These are phyloP conservation scores for Leptopilina drosophilae DNA, from an alignment of 2,888 invertebrate species.

Conservation along the genomic window DNA sequence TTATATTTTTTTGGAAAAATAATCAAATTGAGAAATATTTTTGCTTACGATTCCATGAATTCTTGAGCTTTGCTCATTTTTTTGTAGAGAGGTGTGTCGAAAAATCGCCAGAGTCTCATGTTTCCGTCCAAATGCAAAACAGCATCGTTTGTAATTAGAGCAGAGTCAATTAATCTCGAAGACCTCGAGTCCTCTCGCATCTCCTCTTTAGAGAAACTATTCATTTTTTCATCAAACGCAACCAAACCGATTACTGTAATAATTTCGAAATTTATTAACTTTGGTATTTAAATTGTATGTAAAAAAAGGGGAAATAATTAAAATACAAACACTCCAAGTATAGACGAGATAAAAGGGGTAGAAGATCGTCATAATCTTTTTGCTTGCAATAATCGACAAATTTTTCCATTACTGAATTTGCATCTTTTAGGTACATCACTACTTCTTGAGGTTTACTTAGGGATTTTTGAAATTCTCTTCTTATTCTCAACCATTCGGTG, in stretches of 20 bases:
- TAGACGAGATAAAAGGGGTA: slow-evolving; percentile 84
- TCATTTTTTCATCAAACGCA: slow-evolving; percentile 84
- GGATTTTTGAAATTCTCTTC: slow-evolving; percentile 88
- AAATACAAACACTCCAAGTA: slow-evolving; percentile 86
- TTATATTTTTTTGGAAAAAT: not conserved
- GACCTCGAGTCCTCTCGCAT: slow-evolving; percentile 81
- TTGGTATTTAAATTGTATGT: not conserved
- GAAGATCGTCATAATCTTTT: slow-evolving; percentile 80
- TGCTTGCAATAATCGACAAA: slow-evolving; percentile 80
- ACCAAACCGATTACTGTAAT: slow-evolving; percentile 85
- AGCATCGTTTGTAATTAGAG: slow-evolving; percentile 85
- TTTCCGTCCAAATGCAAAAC: slow-evolving; percentile 85
- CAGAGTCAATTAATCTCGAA: slow-evolving; percentile 84
- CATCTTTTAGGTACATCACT: slow-evolving; percentile 81
- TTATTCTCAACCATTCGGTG: slow-evolving; percentile 87
- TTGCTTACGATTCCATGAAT: slow-evolving; percentile 83
- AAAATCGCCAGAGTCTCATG: slow-evolving; percentile 83
- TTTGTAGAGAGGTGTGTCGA: slow-evolving; percentile 85
- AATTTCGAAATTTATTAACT: not conserved
- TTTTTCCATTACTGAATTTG: slow-evolving; percentile 83
- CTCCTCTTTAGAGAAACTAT: slow-evolving; percentile 83
- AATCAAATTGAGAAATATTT: not conserved
- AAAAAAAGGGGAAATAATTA: not conserved
- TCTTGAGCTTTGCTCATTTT: slow-evolving; percentile 84
- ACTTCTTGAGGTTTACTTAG: slow-evolving; percentile 86